These are phyloP conservation scores for Catharus minimus DNA, from an alignment of 2,113 vertebrate genomes.

Conservation along the genomic window DNA sequence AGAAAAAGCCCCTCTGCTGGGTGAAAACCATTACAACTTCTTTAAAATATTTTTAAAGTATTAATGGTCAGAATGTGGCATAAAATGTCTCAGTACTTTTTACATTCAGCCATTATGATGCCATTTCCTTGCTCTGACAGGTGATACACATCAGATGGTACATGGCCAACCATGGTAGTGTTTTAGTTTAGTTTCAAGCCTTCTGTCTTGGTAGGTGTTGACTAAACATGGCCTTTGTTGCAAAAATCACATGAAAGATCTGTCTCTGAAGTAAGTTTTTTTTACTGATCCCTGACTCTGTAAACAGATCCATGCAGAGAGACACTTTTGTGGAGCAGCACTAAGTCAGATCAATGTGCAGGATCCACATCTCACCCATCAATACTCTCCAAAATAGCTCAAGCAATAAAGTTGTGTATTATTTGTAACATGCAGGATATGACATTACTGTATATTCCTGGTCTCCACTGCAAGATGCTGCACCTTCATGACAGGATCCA, in stretches of 20 bases:
- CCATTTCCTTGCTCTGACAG: not conserved
- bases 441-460: not conserved
- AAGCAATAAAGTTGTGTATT: not conserved
- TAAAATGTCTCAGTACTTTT: not conserved
- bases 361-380: not conserved
- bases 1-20: not conserved
- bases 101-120: not conserved
- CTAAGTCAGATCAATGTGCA: not conserved
- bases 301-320: not conserved
- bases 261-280: not conserved
- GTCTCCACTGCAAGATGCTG: not conserved
- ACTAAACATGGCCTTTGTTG: not conserved
- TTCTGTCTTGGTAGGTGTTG: not conserved
- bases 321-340: not conserved
- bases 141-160: not conserved
- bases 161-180: accelerated
- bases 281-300: not conserved
- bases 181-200: not conserved
- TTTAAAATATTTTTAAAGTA: not conserved
- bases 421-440: not conserved
- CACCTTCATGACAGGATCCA: not conserved
- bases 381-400: not conserved
- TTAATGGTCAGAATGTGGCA: not conserved
- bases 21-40: not conserved
- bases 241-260: not conserved